Evolutionary conservation across 2,113 vertebrate genomes (phyloP).

Genomic region (Tretioscincus oriximinensis): DNA sequence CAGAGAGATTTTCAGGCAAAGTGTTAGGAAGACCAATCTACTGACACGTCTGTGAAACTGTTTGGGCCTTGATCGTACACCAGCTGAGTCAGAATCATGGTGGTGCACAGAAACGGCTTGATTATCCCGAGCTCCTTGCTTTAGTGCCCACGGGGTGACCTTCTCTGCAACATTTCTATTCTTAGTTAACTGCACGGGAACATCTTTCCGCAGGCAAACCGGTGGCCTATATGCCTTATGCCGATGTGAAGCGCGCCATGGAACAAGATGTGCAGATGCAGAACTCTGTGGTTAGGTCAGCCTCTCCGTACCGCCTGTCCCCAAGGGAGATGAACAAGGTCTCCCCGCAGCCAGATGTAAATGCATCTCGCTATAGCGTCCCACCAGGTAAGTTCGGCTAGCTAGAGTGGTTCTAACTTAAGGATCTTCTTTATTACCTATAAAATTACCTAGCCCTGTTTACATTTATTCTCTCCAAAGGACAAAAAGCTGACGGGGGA

Average conservation of each 20-base stretch:
- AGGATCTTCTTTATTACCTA: no score
- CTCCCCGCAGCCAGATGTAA: conserved; percentile 80
- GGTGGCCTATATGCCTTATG: conserved; percentile 83
- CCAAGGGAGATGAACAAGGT: conserved; percentile 84
- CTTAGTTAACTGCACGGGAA: background rate
- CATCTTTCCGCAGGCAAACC: conserved; percentile 78
- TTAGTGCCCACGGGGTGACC: background rate
- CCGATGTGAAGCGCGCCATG: conserved; percentile 82
- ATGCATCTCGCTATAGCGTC: conserved; percentile 80
- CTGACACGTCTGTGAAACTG: no score
- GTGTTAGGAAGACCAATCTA: no score
- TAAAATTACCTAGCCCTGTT: no score
- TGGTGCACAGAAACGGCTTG: no score
- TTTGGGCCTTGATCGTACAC: no score
- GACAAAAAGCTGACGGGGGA: no score
- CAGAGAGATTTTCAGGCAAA: no score
- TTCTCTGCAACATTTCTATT: background rate
- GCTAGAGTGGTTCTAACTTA: no score
- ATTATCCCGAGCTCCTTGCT: background rate
- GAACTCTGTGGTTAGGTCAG: conserved; percentile 74
- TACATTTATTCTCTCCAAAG: no score
- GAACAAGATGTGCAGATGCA: conserved; percentile 83
- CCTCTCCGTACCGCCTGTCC: conserved; percentile 84
- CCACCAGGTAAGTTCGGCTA: conserved; percentile 81
- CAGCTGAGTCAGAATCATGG: no score